These are phyloP conservation scores for Columba livia DNA, from an alignment of 2,113 vertebrate genomes.

Conservation along the genomic window DNA sequence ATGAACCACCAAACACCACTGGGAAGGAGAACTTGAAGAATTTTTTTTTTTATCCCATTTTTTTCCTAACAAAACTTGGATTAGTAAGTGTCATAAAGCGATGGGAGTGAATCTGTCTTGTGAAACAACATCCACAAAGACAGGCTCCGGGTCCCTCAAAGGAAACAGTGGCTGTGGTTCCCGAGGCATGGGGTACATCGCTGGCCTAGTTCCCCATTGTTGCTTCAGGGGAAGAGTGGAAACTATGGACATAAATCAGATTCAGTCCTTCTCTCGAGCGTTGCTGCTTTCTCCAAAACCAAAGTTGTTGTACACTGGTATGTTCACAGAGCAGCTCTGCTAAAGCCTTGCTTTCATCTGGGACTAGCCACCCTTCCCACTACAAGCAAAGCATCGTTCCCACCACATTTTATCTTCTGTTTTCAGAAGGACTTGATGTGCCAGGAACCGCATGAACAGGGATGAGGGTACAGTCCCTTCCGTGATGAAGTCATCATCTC, in stretches of 20 bases:
- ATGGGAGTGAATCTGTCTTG: background rate
- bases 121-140: constrained; percentile 31
- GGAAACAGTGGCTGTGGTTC: background rate
- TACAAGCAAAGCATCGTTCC: background rate
- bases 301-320: background rate
- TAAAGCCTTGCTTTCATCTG: background rate
- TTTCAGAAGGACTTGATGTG: background rate
- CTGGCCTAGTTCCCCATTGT: background rate
- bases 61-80: background rate
- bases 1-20: background rate
- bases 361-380: background rate
- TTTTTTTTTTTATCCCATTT: background rate
- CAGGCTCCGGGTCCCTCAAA: background rate
- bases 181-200: rapidly evolving
- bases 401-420: background rate
- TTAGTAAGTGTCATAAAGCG: background rate
- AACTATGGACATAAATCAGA: background rate
- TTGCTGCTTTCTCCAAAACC: background rate
- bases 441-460: background rate
- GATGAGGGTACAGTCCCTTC: background rate
- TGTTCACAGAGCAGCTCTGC: background rate
- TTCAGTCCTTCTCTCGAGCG: rapidly evolving
- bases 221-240: background rate
- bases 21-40: background rate
- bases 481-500: background rate